Conservation (phyloP, 2,888 invertebrate species). For the Axea sp. region DNA sequence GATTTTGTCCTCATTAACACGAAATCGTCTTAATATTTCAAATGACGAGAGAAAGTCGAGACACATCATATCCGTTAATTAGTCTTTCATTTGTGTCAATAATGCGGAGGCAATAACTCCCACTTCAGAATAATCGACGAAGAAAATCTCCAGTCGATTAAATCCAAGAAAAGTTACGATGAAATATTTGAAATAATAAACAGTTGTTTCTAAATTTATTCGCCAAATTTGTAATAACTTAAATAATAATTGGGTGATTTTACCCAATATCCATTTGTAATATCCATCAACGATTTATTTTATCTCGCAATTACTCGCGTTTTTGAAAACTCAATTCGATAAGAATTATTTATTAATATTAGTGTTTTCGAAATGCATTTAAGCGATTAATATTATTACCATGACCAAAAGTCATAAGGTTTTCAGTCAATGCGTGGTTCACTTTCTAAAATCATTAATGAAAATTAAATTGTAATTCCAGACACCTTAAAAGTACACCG, state of each 20-base stretch:
- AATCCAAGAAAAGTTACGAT: too few species aligned
- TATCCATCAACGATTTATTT: neutral
- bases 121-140: neutral
- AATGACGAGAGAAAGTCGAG: constrained; percentile 32
- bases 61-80: constrained; percentile 33
- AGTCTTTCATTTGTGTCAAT: constrained; percentile 27
- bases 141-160: too few species aligned
- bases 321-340: too few species aligned
- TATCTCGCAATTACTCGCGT: too few species aligned
- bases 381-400: too few species aligned
- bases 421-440: too few species aligned
- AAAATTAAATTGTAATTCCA: constrained; percentile 9
- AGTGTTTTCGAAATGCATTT: neutral
- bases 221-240: too few species aligned
- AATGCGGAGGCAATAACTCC: neutral
- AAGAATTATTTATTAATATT: too few species aligned
- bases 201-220: neutral
- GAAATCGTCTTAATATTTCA: constrained; percentile 4
- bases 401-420: too few species aligned
- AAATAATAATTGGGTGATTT: neutral
- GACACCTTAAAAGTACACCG: constrained; percentile 1
- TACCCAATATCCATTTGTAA: neutral
- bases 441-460: neutral
- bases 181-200: neutral
- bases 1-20: constrained; percentile 40